Conservation (phyloP, 2,113 vertebrate genomes). For the Athene cunicularia region DNA sequence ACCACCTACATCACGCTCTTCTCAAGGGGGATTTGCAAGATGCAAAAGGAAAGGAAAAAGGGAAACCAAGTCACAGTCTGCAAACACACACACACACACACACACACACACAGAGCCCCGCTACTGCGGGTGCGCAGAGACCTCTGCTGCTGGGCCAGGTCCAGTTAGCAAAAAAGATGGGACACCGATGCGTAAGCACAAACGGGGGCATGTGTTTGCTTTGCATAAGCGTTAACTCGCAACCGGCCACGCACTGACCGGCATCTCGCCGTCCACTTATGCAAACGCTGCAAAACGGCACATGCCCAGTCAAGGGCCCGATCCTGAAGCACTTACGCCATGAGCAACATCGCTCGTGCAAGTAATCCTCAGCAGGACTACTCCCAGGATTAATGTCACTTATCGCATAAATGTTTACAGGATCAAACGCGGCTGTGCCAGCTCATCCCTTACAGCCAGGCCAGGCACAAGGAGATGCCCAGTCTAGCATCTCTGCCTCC, state of each 20-base stretch:
- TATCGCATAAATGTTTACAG: background rate
- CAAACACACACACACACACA: background rate
- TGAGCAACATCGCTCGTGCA: background rate
- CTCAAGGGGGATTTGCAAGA: background rate
- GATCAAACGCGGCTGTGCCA: background rate
- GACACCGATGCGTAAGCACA: background rate
- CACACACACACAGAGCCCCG: background rate
- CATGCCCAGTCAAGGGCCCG: background rate
- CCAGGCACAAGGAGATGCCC: conserved; percentile 33
- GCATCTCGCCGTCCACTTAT: background rate
- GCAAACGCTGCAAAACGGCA: background rate
- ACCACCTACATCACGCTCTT: background rate
- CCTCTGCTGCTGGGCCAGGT: background rate
- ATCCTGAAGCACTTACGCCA: conserved; percentile 27
- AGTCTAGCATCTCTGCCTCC: conserved; percentile 64
- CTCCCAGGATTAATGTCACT: background rate
- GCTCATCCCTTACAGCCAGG: conserved; percentile 27
- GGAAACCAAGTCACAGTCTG: background rate
- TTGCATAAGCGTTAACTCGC: background rate
- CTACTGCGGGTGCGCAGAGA: background rate
- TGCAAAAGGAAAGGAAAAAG: background rate
- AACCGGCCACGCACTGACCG: background rate
- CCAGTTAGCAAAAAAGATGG: background rate
- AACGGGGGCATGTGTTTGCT: background rate
- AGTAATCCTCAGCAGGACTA: background rate